A percentile compares a stretch with the other conserved stretches of the same genome.
Evolutionary conservation across 2,888 invertebrate genomes (phyloP).

Genomic region (Fabriciana adippe): DNA sequence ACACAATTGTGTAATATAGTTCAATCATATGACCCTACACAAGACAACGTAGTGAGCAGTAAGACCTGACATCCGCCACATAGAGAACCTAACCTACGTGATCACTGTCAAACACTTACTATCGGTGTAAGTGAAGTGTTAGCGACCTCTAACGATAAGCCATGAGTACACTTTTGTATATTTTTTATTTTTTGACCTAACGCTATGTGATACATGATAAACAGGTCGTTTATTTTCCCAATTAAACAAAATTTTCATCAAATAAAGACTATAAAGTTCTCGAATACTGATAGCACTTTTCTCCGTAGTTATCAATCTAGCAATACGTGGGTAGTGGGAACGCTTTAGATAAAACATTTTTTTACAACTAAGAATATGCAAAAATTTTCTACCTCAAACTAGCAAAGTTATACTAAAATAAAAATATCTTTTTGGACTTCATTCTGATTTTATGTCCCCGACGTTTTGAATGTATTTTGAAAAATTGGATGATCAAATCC

Average conservation of each 20-base stretch:
- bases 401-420: too few relatives aligned
- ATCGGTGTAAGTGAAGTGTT: constrained; percentile 22
- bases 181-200: neutral
- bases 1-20: constrained; percentile 34
- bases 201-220: constrained; percentile 2
- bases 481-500: too few relatives aligned
- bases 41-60: constrained; percentile 28
- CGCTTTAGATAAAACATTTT: neutral
- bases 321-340: neutral
- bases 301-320: neutral
- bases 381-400: too few relatives aligned
- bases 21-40: constrained; percentile 35
- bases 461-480: constrained; percentile 1
- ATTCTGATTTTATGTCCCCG: constrained; percentile 16
- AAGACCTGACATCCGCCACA: constrained; percentile 25
- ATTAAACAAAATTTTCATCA: constrained; percentile 2
- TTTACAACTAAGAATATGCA: neutral
- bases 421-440: neutral
- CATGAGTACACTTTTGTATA: neutral
- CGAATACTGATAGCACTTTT: neutral
- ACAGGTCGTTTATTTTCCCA: constrained; percentile 11
- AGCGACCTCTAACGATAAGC: constrained; percentile 22
- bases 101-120: constrained; percentile 27
- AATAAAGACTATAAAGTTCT: neutral
- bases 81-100: constrained; percentile 25